Evolutionary conservation across 2,888 invertebrate genomes (phyloP).

Genomic region (Nemotelus pantherinus): DNA sequence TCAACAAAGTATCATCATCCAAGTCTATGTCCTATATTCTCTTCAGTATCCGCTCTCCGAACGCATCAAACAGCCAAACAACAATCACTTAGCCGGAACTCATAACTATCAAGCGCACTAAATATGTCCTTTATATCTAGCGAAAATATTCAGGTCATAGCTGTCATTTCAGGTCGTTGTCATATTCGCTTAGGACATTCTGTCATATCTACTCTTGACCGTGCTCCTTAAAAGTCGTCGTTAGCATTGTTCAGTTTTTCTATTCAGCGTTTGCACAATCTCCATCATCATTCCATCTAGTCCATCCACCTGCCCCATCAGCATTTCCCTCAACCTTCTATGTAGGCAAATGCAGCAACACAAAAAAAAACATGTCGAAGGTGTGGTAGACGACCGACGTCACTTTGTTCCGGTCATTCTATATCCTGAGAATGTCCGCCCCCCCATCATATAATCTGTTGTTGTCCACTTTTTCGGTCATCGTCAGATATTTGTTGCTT

Average conservation of each 20-base stretch:
- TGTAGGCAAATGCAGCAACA: background rate
- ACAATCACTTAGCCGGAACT: too few relatives aligned
- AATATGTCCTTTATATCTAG: too few relatives aligned
- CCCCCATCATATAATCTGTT: background rate
- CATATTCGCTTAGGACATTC: background rate
- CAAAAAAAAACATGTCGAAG: background rate
- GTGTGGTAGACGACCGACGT: slow-evolving; percentile 2
- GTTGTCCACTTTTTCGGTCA: background rate
- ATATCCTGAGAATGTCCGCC: background rate
- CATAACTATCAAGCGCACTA: too few relatives aligned
- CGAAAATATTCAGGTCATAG: slow-evolving; percentile 36
- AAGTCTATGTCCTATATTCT: too few relatives aligned
- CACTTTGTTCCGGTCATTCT: slow-evolving; percentile 21
- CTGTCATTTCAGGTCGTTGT: slow-evolving; percentile 14
- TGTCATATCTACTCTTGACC: slow-evolving; percentile 26
- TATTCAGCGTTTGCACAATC: too few relatives aligned
- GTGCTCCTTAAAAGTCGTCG: slow-evolving; percentile 24
- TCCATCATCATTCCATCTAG: too few relatives aligned
- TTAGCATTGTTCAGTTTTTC: slow-evolving; percentile 23
- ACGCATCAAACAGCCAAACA: too few relatives aligned
- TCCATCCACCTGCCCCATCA: too few relatives aligned
- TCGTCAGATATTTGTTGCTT: slow-evolving; percentile 23
- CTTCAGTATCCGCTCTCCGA: too few relatives aligned
- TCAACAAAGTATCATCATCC: too few relatives aligned
- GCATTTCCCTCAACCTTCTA: too few relatives aligned